Percentiles rank a stretch among this genome's conserved stretches.
Evolutionary conservation across 2,888 invertebrate species (phyloP).

Genomic region (Polydrusus tereticollis): DNA sequence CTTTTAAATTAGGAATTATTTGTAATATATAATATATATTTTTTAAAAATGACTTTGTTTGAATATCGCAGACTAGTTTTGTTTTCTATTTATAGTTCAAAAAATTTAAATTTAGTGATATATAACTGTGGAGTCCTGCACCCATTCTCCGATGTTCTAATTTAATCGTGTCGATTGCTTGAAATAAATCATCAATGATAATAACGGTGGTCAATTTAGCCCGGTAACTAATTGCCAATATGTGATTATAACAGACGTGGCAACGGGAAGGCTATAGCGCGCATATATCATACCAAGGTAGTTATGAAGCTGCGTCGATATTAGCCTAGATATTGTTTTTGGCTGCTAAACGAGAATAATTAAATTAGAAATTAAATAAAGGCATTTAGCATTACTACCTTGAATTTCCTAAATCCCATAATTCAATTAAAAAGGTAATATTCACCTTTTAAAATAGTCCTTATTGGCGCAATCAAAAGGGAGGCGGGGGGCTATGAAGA

Average conservation of each 20-base stretch:
- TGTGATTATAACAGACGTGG: slow-evolving; percentile 67
- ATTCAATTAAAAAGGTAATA: too few species aligned
- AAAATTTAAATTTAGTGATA: not conserved
- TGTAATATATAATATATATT: too few species aligned
- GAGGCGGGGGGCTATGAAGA: too few species aligned
- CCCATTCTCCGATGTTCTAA: not conserved
- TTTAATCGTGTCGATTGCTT: slow-evolving; percentile 62
- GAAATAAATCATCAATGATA: slow-evolving; percentile 68
- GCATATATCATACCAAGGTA: slow-evolving; percentile 62
- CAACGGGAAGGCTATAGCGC: slow-evolving; percentile 54
- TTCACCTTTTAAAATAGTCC: too few species aligned
- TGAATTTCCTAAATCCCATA: too few species aligned
- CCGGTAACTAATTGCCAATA: slow-evolving; percentile 68
- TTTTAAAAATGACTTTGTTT: too few species aligned
- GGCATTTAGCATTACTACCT: too few species aligned
- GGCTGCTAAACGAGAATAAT: not conserved
- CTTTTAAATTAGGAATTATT: too few species aligned
- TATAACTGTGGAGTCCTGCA: not conserved
- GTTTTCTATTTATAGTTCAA: too few species aligned
- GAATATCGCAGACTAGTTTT: too few species aligned
- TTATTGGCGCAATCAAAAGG: too few species aligned
- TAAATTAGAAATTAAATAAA: not conserved
- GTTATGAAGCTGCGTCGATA: slow-evolving; percentile 10
- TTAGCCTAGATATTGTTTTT: slow-evolving; percentile 2
- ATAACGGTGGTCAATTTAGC: slow-evolving; percentile 68